Conservation (phyloP, 2,797 vertebrate genomes). For the Apogon hyalosoma region DNA sequence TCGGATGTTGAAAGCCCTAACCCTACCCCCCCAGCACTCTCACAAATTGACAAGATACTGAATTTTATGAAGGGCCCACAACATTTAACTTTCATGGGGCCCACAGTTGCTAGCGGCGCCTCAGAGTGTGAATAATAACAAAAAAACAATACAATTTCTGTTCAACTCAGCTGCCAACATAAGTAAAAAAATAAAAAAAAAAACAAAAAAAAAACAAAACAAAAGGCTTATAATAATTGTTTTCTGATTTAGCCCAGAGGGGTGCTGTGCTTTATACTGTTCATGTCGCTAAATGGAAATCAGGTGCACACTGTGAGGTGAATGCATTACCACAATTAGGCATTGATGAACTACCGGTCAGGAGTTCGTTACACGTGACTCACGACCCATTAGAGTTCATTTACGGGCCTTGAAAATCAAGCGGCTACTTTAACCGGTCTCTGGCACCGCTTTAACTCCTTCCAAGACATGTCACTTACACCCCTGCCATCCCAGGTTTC, state of each 20-base stretch:
- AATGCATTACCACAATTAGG: conserved; percentile 62
- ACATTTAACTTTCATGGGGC: too few relatives aligned
- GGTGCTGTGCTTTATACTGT: conserved; percentile 13
- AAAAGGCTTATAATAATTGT: conserved; percentile 4
- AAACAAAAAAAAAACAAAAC: too few relatives aligned
- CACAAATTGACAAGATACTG: too few relatives aligned
- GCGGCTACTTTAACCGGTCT: conserved; percentile 11
- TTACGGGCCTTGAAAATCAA: conserved; percentile 42
- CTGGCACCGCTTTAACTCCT: conserved; percentile 11
- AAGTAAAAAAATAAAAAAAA: not conserved
- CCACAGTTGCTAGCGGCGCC: too few relatives aligned
- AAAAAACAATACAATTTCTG: not conserved
- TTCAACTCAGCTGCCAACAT: not conserved
- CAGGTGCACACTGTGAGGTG: conserved; percentile 48
- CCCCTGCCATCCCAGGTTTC: conserved; percentile 8
- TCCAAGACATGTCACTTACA: conserved; percentile 18
- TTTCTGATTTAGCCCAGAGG: conserved; percentile 7
- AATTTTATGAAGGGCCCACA: too few relatives aligned
- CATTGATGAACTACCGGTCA: conserved; percentile 58
- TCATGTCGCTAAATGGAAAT: conserved; percentile 65
- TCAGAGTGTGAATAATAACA: not conserved
- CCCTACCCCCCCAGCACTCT: too few relatives aligned
- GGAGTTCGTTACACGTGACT: conserved; percentile 22
- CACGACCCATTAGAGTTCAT: conserved; percentile 42
- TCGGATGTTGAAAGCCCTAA: too few relatives aligned